Conservation (phyloP, 2,113 vertebrate genomes). For the Sinocyclocheilus rhinocerous region DNA sequence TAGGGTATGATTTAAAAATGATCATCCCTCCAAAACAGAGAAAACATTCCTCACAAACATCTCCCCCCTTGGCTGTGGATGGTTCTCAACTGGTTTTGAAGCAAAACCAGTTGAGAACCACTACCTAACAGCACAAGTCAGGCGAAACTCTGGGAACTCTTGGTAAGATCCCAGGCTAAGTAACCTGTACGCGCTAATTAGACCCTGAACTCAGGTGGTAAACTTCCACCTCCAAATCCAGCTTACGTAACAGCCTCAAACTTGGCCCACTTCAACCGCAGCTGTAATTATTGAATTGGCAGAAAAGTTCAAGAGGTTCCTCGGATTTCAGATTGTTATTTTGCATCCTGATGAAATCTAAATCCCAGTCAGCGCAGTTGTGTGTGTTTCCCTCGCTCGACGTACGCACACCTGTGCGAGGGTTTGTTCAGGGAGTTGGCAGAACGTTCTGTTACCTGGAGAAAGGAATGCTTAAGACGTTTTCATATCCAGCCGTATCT, state of each 20-base stretch:
- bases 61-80: too few relatives aligned
- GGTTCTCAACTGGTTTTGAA: too few relatives aligned
- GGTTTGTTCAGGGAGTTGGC: conserved; percentile 29
- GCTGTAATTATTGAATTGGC: conserved; percentile 99
- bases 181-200: conserved; percentile 83
- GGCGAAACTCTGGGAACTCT: conserved; percentile 78
- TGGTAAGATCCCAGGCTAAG: conserved; percentile 72
- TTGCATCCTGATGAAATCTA: conserved; percentile 86
- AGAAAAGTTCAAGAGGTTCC: conserved; percentile 91
- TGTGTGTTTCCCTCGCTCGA: conserved; percentile 42
- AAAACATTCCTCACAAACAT: too few relatives aligned
- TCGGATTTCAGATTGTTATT: conserved; percentile 90
- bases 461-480: conserved; percentile 52
- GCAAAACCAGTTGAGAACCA: neutral
- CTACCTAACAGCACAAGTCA: conserved; percentile 34
- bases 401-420: conserved; percentile 36
- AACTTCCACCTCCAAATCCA: conserved; percentile 77
- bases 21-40: too few relatives aligned
- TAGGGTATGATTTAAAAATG: too few relatives aligned
- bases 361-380: conserved; percentile 80
- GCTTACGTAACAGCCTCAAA: conserved; percentile 82
- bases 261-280: conserved; percentile 82
- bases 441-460: conserved; percentile 44
- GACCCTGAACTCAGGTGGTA: conserved; percentile 86
- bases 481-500: neutral